phyloP scores from a whole-genome alignment of 2,888 invertebrate genomes.

The Pyrgus malvae region DNA sequence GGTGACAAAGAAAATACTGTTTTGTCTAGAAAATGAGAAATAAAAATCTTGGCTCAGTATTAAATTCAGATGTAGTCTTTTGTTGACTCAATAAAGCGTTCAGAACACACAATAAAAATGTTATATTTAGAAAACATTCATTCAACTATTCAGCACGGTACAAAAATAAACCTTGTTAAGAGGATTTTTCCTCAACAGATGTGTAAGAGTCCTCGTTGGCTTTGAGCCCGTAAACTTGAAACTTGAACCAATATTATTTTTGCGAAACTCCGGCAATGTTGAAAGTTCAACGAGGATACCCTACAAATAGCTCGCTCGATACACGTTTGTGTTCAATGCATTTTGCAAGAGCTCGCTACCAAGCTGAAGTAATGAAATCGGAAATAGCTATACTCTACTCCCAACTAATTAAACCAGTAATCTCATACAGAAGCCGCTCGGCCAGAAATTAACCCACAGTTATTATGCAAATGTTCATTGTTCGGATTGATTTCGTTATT shows the following conservation, averaged over 20 bases:
- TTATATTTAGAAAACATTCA: background rate
- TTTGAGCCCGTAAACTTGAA: slow-evolving; percentile 20
- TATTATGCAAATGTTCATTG: slow-evolving; percentile 19
- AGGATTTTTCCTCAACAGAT: slow-evolving; percentile 1
- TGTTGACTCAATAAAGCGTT: no score
- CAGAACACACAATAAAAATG: no score
- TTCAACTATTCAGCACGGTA: background rate
- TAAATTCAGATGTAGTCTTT: no score
- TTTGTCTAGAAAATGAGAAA: no score
- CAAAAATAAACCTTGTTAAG: background rate
- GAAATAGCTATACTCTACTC: slow-evolving; percentile 9
- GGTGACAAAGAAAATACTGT: no score
- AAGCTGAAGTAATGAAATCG: slow-evolving; percentile 16
- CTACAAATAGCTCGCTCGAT: slow-evolving; percentile 2
- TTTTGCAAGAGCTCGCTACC: slow-evolving; percentile 3
- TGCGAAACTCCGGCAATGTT: slow-evolving; percentile 1
- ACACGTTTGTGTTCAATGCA: slow-evolving; percentile 1
- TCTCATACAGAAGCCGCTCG: slow-evolving; percentile 2
- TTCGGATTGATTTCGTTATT: slow-evolving; percentile 6
- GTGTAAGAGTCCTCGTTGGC: slow-evolving; percentile 9
- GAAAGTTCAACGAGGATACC: slow-evolving; percentile 4
- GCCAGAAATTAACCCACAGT: slow-evolving; percentile 13
- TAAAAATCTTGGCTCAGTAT: no score
- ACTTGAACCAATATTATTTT: slow-evolving; percentile 16
- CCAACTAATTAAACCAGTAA: slow-evolving; percentile 22